Base-by-base conservation (phyloP, 2,113 vertebrate genomes). In the Phalacrocorax aristotelis region DNA sequence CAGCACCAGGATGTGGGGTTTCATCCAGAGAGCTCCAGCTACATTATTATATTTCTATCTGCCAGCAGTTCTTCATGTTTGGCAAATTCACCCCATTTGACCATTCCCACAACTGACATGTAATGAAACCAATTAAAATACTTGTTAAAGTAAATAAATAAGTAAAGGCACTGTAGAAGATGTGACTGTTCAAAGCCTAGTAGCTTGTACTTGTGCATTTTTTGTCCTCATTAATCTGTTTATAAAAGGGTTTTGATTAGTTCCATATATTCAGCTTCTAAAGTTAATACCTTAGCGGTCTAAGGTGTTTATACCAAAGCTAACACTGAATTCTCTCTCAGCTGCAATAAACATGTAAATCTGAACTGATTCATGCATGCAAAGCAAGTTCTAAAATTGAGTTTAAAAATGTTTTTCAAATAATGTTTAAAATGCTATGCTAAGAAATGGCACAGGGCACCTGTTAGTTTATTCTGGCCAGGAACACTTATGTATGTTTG, bases 201-300 rank as follows among this genome's bases (percentile, higher is more conserved):
- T 32, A 94, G 66, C 75, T 90, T 62, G n/a, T 64, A 83, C 55
- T 92, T 29, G 62, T 42, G 75, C 70, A 90, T 96, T 95, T 96
- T 91, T 88, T 77, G 75, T 91, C 71, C 68, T 96, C 71, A 91
- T 95, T 95, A 95, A 96, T 96, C 82, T 96, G 60, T 91, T 97
- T 88, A 88, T 94, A 93, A 95, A 96, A 94, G 48, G 23, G 13
- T 13, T 91, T 95, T 96, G 93, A 91, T 95, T 93, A 88, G 46
- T 95, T 96, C 74, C 84, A 88, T 87, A 77, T 83, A 95, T 89
- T 89, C 68, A 80, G 51, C 74, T 85, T 97, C 70, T 69, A 27
- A 95, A 95, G 94, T 83, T 80, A 96, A 95, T 96, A 90, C 70
- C 74, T 54, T 80, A 83, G 68, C 3, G 2, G 75, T 85, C 75